Evolutionary conservation across 2,113 vertebrate species (phyloP).

Genomic region (Petrocephalus zakoni): DNA sequence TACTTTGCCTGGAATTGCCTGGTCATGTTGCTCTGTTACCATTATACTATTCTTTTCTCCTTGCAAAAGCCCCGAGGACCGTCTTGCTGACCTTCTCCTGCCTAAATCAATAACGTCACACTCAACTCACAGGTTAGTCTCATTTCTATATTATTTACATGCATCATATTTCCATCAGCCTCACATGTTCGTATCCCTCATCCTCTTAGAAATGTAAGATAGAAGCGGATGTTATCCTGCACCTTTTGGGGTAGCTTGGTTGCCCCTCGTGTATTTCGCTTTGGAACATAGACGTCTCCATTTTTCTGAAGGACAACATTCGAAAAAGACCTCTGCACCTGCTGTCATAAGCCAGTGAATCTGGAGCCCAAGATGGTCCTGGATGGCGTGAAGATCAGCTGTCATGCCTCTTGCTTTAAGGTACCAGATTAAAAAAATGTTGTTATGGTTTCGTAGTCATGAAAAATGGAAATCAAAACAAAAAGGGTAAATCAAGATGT

Average conservation of each 20-base stretch:
- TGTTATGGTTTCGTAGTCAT: not conserved
- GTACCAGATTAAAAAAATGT: slow-evolving; percentile 46
- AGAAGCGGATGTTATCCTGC: not conserved
- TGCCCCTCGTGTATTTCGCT: not conserved
- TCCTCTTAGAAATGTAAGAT: not conserved
- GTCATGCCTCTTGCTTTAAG: slow-evolving; percentile 79
- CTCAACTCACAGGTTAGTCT: too few species aligned
- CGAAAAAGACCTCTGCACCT: slow-evolving; percentile 72
- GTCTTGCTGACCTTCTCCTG: slow-evolving; percentile 50
- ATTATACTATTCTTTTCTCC: not conserved
- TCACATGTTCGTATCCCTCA: not conserved
- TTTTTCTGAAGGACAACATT: slow-evolving; percentile 59
- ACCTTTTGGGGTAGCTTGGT: not conserved
- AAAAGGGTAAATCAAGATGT: not conserved
- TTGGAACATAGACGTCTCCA: not conserved
- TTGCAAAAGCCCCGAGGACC: slow-evolving; percentile 46
- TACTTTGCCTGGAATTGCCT: not conserved
- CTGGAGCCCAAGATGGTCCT: slow-evolving; percentile 71
- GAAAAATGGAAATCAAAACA: not conserved
- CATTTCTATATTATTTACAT: slow-evolving; percentile 29
- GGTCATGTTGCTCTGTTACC: not conserved
- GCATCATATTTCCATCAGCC: not conserved
- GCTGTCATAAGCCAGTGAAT: slow-evolving; percentile 68
- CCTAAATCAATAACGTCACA: slow-evolving; percentile 68
- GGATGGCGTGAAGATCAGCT: slow-evolving; percentile 70